phyloP scores from a whole-genome alignment of 1,140 invertebrate genomes.

The Drosophila repleta region DNA sequence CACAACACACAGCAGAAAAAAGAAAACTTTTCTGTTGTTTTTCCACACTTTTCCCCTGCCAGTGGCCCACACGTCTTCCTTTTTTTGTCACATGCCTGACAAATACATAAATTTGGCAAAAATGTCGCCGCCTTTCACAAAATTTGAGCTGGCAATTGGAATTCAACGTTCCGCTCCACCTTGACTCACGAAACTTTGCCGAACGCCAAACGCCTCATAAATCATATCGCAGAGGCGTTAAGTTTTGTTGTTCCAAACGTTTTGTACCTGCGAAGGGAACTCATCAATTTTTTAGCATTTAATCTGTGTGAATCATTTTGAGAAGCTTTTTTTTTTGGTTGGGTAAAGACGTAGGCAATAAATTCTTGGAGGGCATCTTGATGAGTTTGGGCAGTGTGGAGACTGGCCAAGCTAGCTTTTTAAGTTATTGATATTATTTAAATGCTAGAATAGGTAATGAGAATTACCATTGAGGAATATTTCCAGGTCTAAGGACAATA shows the following conservation, averaged over 20 bases:
- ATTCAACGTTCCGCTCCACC: slow-evolving; percentile 52
- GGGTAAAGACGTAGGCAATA: slow-evolving; percentile 4
- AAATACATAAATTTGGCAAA: slow-evolving; percentile 83
- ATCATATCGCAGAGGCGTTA: slow-evolving; percentile 56
- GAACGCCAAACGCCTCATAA: slow-evolving; percentile 43
- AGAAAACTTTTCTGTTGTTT: slow-evolving; percentile 66
- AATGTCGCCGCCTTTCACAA: slow-evolving; percentile 82
- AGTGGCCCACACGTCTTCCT: slow-evolving; percentile 4
- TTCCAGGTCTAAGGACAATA: no score
- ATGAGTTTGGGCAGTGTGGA: no score
- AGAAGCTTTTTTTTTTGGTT: not conserved
- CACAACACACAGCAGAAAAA: slow-evolving; percentile 13
- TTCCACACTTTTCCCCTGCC: slow-evolving; percentile 14
- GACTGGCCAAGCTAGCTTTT: no score
- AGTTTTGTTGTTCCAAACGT: slow-evolving; percentile 31
- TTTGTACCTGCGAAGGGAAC: slow-evolving; percentile 23
- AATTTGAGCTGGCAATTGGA: slow-evolving; percentile 80
- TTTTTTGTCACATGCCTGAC: slow-evolving; percentile 66
- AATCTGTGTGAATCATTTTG: slow-evolving; percentile 41
- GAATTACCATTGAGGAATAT: no score
- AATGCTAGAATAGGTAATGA: no score
- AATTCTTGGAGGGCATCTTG: not conserved
- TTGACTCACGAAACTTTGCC: slow-evolving; percentile 33
- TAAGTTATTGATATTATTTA: no score
- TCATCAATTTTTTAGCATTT: slow-evolving; percentile 69